These are phyloP conservation scores for Pogoniulus pusillus DNA, from an alignment of 2,797 vertebrate species.

Conservation along the genomic window DNA sequence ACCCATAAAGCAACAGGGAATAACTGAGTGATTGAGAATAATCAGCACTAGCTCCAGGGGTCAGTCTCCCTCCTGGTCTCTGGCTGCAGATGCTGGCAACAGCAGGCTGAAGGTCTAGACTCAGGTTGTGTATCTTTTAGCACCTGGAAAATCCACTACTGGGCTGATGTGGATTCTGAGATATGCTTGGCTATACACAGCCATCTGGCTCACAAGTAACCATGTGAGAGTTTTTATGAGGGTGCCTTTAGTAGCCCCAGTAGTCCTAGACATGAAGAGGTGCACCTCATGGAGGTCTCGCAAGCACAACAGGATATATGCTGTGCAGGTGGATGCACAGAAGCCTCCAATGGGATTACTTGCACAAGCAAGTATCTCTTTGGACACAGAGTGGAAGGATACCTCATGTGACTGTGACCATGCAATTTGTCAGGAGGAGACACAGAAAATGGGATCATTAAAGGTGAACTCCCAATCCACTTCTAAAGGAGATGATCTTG, in stretches of 20 bases:
- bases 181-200: fast-evolving
- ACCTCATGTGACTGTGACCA: not conserved
- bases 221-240: too few relatives aligned
- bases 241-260: not conserved
- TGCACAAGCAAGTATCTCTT: not conserved
- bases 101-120: not conserved
- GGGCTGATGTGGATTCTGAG: not conserved
- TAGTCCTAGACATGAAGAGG: not conserved
- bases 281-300: not conserved
- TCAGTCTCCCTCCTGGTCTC: not conserved
- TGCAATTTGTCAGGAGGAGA: not conserved
- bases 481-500: constrained; percentile 3
- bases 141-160: not conserved
- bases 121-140: not conserved
- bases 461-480: constrained; percentile 11
- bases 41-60: not conserved
- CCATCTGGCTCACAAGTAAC: not conserved
- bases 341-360: not conserved
- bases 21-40: not conserved
- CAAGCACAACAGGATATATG: not conserved
- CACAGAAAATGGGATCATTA: not conserved
- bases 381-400: not conserved
- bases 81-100: not conserved
- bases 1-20: not conserved
- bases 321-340: not conserved